phyloP scores from a whole-genome alignment of 92 coral and sea anemone genomes.

The Palythoa heliodiscus region DNA sequence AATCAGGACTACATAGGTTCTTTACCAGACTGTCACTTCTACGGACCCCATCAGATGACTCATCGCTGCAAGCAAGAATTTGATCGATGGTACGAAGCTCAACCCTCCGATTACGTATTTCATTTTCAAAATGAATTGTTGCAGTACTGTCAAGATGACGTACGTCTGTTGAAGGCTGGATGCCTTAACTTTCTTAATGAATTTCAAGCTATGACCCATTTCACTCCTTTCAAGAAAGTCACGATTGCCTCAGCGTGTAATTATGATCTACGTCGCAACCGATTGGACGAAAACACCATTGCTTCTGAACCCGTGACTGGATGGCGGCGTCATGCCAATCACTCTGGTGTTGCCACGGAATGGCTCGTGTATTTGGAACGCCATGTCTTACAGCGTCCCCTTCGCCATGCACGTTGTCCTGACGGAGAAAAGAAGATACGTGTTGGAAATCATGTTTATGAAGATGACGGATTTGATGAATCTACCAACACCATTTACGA shows the following conservation, averaged over 20 bases:
- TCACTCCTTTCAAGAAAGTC: background rate
- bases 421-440: background rate
- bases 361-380: background rate
- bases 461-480: no score
- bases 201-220: background rate
- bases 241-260: background rate
- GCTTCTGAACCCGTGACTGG: background rate
- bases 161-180: background rate
- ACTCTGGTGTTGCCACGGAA: background rate
- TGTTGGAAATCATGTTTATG: no score
- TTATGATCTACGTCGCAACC: background rate
- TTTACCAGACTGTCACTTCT: conserved; percentile 4
- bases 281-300: background rate
- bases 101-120: background rate
- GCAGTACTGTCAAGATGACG: background rate
- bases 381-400: background rate
- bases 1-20: conserved; percentile 1
- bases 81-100: conserved; percentile 6
- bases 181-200: background rate
- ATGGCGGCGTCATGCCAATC: background rate
- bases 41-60: conserved; percentile 10
- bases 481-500: background rate
- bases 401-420: background rate
- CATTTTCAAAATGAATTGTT: background rate
- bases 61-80: background rate